These are phyloP conservation scores for Acrobasis suavella DNA, from an alignment of 2,888 invertebrate genomes.

Conservation along the genomic window DNA sequence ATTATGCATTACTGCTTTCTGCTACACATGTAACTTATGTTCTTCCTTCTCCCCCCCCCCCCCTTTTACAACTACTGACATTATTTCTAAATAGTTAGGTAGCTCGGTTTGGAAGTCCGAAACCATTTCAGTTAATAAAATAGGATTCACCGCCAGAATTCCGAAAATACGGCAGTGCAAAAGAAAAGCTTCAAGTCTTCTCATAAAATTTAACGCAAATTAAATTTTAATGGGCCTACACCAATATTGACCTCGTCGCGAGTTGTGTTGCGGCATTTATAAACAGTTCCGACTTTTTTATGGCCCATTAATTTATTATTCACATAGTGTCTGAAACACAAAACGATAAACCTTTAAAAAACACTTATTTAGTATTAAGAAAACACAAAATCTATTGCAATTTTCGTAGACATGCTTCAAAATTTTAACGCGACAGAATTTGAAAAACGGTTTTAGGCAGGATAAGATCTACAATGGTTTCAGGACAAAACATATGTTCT, in stretches of 20 bases:
- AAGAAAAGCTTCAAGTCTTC: constrained; percentile 49
- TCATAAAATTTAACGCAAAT: constrained; percentile 55
- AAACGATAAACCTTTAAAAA: constrained; percentile 16
- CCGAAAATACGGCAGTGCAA: constrained; percentile 43
- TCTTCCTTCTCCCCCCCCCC: too few relatives aligned
- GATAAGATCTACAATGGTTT: not conserved
- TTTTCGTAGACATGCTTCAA: not conserved
- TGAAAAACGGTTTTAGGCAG: not conserved
- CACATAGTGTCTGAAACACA: constrained; percentile 9
- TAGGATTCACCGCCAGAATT: constrained; percentile 30
- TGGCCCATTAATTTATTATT: constrained; percentile 37
- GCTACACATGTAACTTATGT: too few relatives aligned
- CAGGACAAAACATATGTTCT: too few relatives aligned
- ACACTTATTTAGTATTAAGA: constrained; percentile 8
- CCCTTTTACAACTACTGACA: too few relatives aligned
- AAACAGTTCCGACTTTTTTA: constrained; percentile 41
- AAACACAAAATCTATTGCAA: constrained; percentile 4
- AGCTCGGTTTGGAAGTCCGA: constrained; percentile 26
- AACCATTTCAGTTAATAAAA: constrained; percentile 27
- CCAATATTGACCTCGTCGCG: constrained; percentile 49
- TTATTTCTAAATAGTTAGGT: not conserved
- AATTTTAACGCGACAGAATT: not conserved
- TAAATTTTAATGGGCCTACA: constrained; percentile 56
- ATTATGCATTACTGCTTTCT: too few relatives aligned
- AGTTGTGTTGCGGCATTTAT: constrained; percentile 41